These are phyloP conservation scores for Ennomos quercinarius DNA, from an alignment of 2,888 invertebrate species.

Conservation along the genomic window DNA sequence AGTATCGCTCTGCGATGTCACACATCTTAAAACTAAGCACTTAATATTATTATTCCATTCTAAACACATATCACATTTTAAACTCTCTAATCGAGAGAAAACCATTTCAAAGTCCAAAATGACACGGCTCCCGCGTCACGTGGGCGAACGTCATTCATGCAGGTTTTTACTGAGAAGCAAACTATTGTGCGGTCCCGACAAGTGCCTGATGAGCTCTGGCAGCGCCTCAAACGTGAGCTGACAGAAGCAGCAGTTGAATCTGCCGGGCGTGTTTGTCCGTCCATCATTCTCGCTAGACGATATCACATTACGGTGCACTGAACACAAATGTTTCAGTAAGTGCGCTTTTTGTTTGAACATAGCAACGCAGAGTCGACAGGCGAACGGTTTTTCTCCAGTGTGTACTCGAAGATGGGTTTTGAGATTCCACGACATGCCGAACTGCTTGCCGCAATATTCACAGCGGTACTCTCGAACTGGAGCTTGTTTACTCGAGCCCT, in stretches of 20 bases:
- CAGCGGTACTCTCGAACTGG: constrained; percentile 94
- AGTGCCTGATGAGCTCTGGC: constrained; percentile 93
- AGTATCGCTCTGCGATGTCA: constrained; percentile 82
- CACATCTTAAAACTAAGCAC: constrained; percentile 66
- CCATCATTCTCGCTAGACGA: constrained; percentile 92
- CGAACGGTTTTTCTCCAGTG: constrained; percentile 95
- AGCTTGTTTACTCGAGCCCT: constrained; percentile 84
- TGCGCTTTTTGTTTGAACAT: constrained; percentile 97
- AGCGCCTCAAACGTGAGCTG: constrained; percentile 93
- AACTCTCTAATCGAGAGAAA: constrained; percentile 75
- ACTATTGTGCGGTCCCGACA: constrained; percentile 95
- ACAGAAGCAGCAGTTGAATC: constrained; percentile 95
- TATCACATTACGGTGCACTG: constrained; percentile 95
- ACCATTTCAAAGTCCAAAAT: constrained; percentile 73
- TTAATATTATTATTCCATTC: constrained; percentile 74
- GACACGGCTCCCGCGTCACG: constrained; percentile 71
- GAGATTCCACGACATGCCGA: constrained; percentile 97
- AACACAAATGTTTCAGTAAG: constrained; percentile 94
- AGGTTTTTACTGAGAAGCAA: constrained; percentile 94
- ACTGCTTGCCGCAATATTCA: constrained; percentile 95
- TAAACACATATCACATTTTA: constrained; percentile 85
- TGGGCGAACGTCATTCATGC: constrained; percentile 87
- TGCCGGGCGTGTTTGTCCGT: constrained; percentile 85
- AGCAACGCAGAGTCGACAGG: constrained; percentile 94
- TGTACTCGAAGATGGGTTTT: constrained; percentile 95